phyloP scores from a whole-genome alignment of 2,113 vertebrate species.

The Vidua chalybeata region DNA sequence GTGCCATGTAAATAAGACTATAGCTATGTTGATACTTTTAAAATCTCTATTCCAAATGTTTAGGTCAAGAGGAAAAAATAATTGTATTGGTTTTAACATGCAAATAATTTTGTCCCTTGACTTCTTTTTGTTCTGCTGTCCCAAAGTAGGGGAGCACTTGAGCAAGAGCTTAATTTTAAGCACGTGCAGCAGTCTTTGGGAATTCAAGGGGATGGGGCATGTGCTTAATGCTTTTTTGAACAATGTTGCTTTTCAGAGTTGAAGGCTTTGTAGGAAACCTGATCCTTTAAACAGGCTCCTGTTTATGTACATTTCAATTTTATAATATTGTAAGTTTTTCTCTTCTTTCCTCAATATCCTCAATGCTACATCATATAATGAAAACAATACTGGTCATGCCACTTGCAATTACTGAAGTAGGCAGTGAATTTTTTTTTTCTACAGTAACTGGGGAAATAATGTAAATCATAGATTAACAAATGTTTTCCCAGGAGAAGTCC shows the following conservation, averaged over 20 bases:
- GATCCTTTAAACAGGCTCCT: conserved; percentile 35
- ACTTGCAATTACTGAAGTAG: conserved; percentile 37
- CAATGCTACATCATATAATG: not conserved
- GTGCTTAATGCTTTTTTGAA: conserved; percentile 3
- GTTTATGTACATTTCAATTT: conserved; percentile 42
- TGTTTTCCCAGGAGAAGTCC: not conserved
- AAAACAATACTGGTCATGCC: conserved; percentile 7
- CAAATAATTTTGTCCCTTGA: not conserved
- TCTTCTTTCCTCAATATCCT: conserved; percentile 14
- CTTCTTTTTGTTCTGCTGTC: not conserved
- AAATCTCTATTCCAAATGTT: not conserved
- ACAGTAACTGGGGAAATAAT: not conserved
- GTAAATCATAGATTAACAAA: conserved; percentile 1
- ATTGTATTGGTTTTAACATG: not conserved
- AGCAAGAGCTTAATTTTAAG: conserved; percentile 16
- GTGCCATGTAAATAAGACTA: not conserved
- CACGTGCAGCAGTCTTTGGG: not conserved
- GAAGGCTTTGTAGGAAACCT: conserved; percentile 13
- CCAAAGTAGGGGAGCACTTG: not conserved
- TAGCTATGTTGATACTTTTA: not conserved
- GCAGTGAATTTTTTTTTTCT: not conserved
- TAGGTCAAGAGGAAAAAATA: not conserved
- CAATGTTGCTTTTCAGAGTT: conserved; percentile 39
- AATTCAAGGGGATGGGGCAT: not conserved
- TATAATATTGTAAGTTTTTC: conserved; percentile 23